These are phyloP conservation scores for Alces alces DNA, from an alignment of 2,113 vertebrate genomes.

Conservation along the genomic window DNA sequence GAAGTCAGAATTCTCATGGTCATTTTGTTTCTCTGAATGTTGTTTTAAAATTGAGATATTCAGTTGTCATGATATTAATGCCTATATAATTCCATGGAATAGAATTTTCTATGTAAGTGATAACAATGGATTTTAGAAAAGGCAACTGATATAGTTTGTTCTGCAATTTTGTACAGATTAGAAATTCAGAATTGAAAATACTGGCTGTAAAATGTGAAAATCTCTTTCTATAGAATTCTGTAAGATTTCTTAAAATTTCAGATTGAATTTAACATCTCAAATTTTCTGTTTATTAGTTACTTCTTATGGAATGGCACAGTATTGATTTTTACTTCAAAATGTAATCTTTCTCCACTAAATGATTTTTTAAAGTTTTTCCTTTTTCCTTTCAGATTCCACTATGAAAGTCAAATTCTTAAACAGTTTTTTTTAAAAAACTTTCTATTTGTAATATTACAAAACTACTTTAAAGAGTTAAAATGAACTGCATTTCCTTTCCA, in stretches of 20 bases:
- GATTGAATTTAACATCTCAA: neutral
- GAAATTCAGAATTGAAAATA: neutral
- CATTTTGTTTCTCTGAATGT: neutral
- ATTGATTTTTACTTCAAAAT: neutral
- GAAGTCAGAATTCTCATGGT: neutral
- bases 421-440: neutral
- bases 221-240: neutral
- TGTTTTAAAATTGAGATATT: neutral
- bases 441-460: neutral
- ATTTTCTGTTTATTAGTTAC: neutral
- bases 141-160: neutral
- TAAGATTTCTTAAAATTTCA: neutral
- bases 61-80: neutral
- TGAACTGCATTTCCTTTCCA: neutral
- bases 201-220: neutral
- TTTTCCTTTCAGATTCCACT: neutral
- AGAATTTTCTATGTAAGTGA: neutral
- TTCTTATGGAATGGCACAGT: neutral
- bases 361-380: neutral
- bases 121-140: conserved; percentile 38
- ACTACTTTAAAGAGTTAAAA: conserved; percentile 7
- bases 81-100: neutral
- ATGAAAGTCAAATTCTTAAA: neutral
- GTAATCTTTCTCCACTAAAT: neutral
- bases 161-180: conserved; percentile 28